These are phyloP conservation scores for Colinus virginianus DNA, from an alignment of 2,113 vertebrate genomes.

Conservation along the genomic window DNA sequence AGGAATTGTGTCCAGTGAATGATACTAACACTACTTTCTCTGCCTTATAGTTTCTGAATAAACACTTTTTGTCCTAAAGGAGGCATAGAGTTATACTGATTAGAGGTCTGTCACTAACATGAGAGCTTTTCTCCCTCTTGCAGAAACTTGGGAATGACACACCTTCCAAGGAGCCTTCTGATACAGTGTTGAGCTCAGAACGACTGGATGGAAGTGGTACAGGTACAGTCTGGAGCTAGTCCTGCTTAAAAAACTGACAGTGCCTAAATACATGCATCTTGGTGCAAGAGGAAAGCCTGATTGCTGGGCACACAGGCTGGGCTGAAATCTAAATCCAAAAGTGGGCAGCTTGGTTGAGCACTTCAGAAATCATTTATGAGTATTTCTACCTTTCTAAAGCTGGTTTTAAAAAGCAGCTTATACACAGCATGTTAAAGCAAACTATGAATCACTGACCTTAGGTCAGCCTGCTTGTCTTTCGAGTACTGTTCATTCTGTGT, in stretches of 20 bases:
- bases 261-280: not conserved
- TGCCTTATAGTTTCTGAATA: not conserved
- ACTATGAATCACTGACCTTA: not conserved
- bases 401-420: rapidly evolving
- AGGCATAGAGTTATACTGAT: not conserved
- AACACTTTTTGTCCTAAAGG: not conserved
- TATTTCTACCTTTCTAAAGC: not conserved
- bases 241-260: not conserved
- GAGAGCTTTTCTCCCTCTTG: constrained; percentile 23
- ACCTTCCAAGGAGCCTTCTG: constrained; percentile 70
- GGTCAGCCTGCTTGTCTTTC: not conserved
- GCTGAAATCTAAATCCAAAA: not conserved
- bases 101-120: not conserved
- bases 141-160: constrained; percentile 82
- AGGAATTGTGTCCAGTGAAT: not conserved
- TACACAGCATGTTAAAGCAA: not conserved
- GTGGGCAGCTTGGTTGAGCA: not conserved
- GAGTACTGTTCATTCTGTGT: not conserved
- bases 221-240: constrained; percentile 73
- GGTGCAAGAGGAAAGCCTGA: not conserved
- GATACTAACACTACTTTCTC: not conserved
- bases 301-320: not conserved
- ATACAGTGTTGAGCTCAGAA: constrained; percentile 78
- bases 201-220: constrained; percentile 82
- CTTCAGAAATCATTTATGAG: not conserved